phyloP scores from a whole-genome alignment of 1,140 invertebrate species.

The Leucophenga varia region DNA sequence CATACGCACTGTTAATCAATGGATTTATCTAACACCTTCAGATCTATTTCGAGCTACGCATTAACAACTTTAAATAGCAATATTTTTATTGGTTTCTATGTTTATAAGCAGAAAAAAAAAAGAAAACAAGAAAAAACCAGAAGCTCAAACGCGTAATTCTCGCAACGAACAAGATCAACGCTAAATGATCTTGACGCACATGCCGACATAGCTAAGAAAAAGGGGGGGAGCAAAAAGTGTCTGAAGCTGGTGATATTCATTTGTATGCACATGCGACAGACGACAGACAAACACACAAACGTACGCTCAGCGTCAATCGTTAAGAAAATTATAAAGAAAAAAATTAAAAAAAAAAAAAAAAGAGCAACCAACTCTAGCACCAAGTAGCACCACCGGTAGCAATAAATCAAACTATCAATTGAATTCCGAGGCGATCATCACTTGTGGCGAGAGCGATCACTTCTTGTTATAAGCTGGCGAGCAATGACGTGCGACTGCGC shows the following conservation, averaged over 20 bases:
- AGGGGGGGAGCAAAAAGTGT: too few relatives aligned
- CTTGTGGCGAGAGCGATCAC: constrained; percentile 36
- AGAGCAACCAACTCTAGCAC: constrained; percentile 28
- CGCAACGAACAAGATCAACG: constrained; percentile 50
- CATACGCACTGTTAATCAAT: constrained; percentile 10
- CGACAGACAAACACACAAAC: too few relatives aligned
- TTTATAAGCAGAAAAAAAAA: background rate
- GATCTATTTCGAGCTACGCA: too few relatives aligned
- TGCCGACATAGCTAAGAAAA: background rate
- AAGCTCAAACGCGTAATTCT: constrained; percentile 41
- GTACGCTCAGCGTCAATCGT: too few relatives aligned
- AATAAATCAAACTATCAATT: constrained; percentile 57
- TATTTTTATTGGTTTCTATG: too few relatives aligned
- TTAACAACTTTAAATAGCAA: background rate
- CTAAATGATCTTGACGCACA: constrained; percentile 5
- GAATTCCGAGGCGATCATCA: constrained; percentile 55
- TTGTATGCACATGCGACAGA: too few relatives aligned
- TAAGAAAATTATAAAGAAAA: too few relatives aligned
- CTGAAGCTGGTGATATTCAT: too few relatives aligned
- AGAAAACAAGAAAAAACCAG: constrained; percentile 36
- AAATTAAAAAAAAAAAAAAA: constrained; percentile 16
- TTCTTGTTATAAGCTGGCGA: constrained; percentile 44
- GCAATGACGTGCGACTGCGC: constrained; percentile 21
- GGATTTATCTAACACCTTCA: too few relatives aligned
- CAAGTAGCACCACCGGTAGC: constrained; percentile 38